These are phyloP conservation scores for Leptopilina clavipes DNA, from an alignment of 1,140 invertebrate species.

Conservation along the genomic window DNA sequence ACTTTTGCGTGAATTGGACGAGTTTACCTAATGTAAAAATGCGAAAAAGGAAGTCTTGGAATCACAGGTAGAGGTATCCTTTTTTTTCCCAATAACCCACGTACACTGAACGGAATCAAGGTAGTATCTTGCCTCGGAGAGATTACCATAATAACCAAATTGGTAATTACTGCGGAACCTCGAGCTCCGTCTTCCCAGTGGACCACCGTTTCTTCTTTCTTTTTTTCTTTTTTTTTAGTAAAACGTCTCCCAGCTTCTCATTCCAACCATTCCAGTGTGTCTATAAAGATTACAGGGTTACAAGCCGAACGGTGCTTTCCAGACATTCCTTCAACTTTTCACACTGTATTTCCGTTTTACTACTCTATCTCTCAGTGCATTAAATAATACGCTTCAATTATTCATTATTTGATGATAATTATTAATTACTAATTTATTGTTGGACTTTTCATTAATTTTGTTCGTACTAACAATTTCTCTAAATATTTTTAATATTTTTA, in stretches of 20 bases:
- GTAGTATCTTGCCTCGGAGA: slow-evolving; percentile 47
- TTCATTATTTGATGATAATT: too few species aligned
- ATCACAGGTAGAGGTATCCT: slow-evolving; percentile 28
- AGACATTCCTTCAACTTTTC: slow-evolving; percentile 10
- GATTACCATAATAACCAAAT: slow-evolving; percentile 61
- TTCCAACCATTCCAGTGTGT: slow-evolving; percentile 38
- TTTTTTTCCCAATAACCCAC: slow-evolving; percentile 43
- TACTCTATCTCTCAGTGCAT: background rate
- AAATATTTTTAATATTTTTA: too few species aligned
- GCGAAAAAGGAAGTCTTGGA: slow-evolving; percentile 10
- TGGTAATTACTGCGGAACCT: slow-evolving; percentile 59
- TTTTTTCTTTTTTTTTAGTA: too few species aligned
- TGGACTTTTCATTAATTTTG: too few species aligned
- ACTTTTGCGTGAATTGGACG: background rate
- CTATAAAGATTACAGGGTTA: slow-evolving; percentile 48
- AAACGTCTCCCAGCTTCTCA: slow-evolving; percentile 37
- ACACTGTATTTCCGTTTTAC: slow-evolving; percentile 29
- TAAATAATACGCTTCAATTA: too few species aligned
- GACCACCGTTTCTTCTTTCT: slow-evolving; percentile 38
- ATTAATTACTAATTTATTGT: background rate
- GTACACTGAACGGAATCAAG: slow-evolving; percentile 49
- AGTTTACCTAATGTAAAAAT: background rate
- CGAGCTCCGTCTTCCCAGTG: slow-evolving; percentile 39
- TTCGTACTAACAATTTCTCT: too few species aligned
- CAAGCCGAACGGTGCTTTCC: slow-evolving; percentile 42